Conservation (phyloP, 1,140 invertebrate species). For the Trichomalopsis sarcophagae region DNA sequence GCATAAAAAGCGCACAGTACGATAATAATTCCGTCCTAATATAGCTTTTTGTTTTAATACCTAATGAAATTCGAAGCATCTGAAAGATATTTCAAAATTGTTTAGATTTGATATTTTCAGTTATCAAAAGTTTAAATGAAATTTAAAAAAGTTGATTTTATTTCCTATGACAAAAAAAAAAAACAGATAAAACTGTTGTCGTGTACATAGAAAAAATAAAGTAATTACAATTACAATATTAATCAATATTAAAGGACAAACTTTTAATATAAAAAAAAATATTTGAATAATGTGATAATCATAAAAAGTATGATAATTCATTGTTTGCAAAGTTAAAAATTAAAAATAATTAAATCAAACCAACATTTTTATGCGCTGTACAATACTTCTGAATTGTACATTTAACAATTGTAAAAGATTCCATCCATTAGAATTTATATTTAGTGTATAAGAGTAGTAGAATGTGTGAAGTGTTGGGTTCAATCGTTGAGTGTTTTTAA, state of each 20-base stretch:
- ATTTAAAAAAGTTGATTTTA: not conserved
- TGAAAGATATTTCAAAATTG: slow-evolving; percentile 2
- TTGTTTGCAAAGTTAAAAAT: not conserved
- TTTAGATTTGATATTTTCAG: not conserved
- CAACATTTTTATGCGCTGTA: not conserved
- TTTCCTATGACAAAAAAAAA: not conserved
- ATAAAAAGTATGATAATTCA: not conserved
- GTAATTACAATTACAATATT: not conserved
- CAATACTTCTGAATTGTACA: not conserved
- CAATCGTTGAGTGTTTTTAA: slow-evolving; percentile 17
- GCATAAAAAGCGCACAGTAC: not conserved
- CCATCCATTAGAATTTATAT: slow-evolving; percentile 29
- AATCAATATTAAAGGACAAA: not conserved
- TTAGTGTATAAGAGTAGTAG: slow-evolving; percentile 10
- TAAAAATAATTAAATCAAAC: too few relatives aligned
- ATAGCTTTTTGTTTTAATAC: slow-evolving; percentile 12
- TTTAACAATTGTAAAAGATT: slow-evolving; percentile 1
- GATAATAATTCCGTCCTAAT: slow-evolving; percentile 38
- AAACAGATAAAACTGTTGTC: not conserved
- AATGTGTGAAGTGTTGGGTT: slow-evolving; percentile 35
- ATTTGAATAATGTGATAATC: slow-evolving; percentile 2
- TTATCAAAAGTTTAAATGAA: not conserved
- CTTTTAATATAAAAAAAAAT: not conserved
- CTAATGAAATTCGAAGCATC: not conserved
- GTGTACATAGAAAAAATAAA: slow-evolving; percentile 19